phyloP scores from a whole-genome alignment of 2,888 invertebrate species.

The Pemphredon lugubris region DNA sequence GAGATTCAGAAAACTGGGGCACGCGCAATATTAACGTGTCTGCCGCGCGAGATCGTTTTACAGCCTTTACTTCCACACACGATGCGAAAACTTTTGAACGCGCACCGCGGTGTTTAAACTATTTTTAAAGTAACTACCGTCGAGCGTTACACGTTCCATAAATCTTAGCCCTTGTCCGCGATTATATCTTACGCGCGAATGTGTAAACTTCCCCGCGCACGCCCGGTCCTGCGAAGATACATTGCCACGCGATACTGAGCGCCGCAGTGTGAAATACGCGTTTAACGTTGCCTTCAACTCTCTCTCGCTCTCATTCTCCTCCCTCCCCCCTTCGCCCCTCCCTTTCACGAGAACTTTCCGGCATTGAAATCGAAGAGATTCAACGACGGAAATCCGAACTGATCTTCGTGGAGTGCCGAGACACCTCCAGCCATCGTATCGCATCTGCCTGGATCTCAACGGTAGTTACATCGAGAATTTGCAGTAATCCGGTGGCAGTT shows the following conservation, averaged over 20 bases:
- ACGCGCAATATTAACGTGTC: too few species aligned
- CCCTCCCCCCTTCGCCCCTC: too few species aligned
- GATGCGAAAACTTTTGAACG: too few species aligned
- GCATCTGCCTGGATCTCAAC: too few species aligned
- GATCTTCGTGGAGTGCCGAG: neutral
- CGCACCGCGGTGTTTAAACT: constrained; percentile 18
- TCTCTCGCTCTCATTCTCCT: too few species aligned
- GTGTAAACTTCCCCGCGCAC: constrained; percentile 29
- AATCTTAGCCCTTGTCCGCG: constrained; percentile 22
- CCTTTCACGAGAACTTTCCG: constrained; percentile 27
- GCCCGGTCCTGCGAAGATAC: constrained; percentile 18
- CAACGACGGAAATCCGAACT: neutral
- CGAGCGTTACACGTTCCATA: constrained; percentile 11
- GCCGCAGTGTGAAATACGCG: constrained; percentile 10
- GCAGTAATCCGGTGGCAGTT: constrained; percentile 12
- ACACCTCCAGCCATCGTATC: neutral
- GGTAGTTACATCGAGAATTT: too few species aligned
- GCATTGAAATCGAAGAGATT: constrained; percentile 23
- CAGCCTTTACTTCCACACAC: too few species aligned
- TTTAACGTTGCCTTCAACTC: constrained; percentile 11
- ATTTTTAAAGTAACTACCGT: constrained; percentile 1
- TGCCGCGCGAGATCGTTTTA: too few species aligned
- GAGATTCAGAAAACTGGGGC: too few species aligned
- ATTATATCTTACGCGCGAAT: constrained; percentile 28
- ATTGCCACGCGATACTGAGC: constrained; percentile 24